Base-by-base conservation (phyloP, 2,888 invertebrate genomes). In the Apodemia mormo region DNA sequence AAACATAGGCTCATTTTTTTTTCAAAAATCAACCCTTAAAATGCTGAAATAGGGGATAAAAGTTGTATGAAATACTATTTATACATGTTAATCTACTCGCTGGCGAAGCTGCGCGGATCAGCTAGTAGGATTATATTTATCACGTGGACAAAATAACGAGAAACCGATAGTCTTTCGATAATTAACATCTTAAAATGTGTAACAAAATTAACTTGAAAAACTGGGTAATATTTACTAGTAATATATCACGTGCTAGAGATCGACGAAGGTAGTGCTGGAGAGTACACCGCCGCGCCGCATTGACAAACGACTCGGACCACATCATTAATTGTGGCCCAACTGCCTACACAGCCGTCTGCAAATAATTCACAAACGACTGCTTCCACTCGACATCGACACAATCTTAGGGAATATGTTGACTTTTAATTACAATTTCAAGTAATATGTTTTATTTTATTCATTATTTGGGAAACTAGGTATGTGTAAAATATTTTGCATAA, bases 281-380 rank as follows among this genome's bases (percentile, higher is more conserved):
- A 83, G 84, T 82, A 81, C 81, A 79, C 79, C 83, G 76, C 49
- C 49, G 49, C n/a, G 49, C 82, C 86, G 81, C 85, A 87, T 88
- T 92, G 90, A 90, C 89, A 90, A 92, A 91, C 89, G 88, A 86
- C 87, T 87, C 78, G 83, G 84, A 83, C 85, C 86, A 89, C 87
- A 90, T 89, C 89, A 92, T 91, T 92, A 92, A 91, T 92, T 90
- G 89, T 82, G 86, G 85, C 82, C 83, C 85, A 86, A 83, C 86
- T 85, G 85, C 81, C 85, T 85, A 83, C 82, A 82, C 84, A 81
- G 83, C 89, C 88, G 84, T 86, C 85, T 88, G 86, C 91, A 88
- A 90, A 92, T 92, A 90, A 92, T 91, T 90, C 88, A 88, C 90
- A 85, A 84, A 84, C 84, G 83, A 82, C 81, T 83, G 82, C 83